Base-by-base conservation (phyloP, 2,888 invertebrate genomes). In the Dicranocentrus wangi region DNA sequence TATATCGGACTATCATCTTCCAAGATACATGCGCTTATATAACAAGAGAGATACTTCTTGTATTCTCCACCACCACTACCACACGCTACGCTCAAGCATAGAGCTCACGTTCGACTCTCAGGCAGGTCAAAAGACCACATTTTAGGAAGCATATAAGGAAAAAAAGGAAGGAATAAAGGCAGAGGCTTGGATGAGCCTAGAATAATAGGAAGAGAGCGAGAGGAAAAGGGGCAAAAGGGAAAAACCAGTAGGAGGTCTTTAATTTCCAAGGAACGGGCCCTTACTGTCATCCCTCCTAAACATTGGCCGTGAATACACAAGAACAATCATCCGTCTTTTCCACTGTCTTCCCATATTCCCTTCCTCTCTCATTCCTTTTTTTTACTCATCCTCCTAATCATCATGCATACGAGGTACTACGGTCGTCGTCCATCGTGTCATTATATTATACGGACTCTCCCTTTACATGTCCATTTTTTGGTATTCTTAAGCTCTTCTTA, bases 181-280 rank as follows among this genome's bases (percentile, higher is more conserved):
- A 53, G 39, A 47, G 58, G 55, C 55, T 66, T 77, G 61, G 58
- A 68, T 58, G 25, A 66, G 69, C 42, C 68, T 60, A 66, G 55
- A 53, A 53, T 53, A 53, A 53, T 53, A 66, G 63, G 15, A 39
- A 21, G 39, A 69, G 66, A 72, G 42, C 42, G 32, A 77, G 81
- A 73, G 78, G 78, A 81, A 84, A 81, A 79, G 75, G 82, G 78
- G 60, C 28, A 60, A 80, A 78, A 76, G 79, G 69, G 79, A 78
- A 77, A 83, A 85, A 84, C 81, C 85, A 85, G 86, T 86, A 85
- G 86, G 86, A 86, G 86, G 86, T 85, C 86, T 85, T 85, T 85
- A 86, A 85, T 86, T 86, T 86, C 84, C 81, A 82, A 85, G 84
- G 84, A 85, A 80, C 79, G 72, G 85, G 83, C 85, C 86, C 83